Percentiles rank a stretch among this genome's conserved stretches.
Evolutionary conservation across 2,797 vertebrate genomes (phyloP).

Genomic region (Sebastes goodei): DNA sequence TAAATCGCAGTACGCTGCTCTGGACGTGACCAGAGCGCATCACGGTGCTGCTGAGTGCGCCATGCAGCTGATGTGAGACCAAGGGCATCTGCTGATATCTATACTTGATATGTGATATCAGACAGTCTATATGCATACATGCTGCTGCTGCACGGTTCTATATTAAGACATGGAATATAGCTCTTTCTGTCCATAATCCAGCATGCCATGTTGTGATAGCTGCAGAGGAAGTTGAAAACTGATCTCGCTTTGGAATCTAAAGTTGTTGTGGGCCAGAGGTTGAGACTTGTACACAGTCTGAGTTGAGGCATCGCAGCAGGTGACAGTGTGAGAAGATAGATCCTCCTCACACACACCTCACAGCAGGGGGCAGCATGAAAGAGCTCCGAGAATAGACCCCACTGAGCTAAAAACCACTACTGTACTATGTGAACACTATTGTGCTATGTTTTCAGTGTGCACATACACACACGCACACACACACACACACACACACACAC

Average conservation of each 20-base stretch:
- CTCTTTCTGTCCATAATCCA: not conserved
- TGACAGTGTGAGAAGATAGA: constrained; percentile 60
- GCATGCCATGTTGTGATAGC: constrained; percentile 66
- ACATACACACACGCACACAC: not conserved
- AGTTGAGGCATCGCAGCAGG: constrained; percentile 56
- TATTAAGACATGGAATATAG: not conserved
- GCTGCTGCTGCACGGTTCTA: not conserved
- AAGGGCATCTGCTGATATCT: not conserved
- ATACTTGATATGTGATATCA: not conserved
- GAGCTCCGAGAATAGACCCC: constrained; percentile 58
- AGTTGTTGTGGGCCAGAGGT: constrained; percentile 35
- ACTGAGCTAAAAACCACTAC: constrained; percentile 48
- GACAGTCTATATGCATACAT: not conserved
- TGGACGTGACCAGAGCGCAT: constrained; percentile 11
- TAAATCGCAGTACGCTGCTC: constrained; percentile 32
- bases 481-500: not conserved
- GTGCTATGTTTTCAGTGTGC: not conserved
- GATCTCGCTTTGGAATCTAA: constrained; percentile 27
- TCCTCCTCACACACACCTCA: constrained; percentile 18
- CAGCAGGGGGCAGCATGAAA: constrained; percentile 62
- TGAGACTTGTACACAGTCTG: constrained; percentile 27
- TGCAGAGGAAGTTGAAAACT: constrained; percentile 62
- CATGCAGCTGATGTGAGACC: not conserved
- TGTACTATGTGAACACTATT: constrained; percentile 30
- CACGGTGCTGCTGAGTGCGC: not conserved